These are phyloP conservation scores for Garra rufa DNA, from an alignment of 2,113 vertebrate species.

Conservation along the genomic window DNA sequence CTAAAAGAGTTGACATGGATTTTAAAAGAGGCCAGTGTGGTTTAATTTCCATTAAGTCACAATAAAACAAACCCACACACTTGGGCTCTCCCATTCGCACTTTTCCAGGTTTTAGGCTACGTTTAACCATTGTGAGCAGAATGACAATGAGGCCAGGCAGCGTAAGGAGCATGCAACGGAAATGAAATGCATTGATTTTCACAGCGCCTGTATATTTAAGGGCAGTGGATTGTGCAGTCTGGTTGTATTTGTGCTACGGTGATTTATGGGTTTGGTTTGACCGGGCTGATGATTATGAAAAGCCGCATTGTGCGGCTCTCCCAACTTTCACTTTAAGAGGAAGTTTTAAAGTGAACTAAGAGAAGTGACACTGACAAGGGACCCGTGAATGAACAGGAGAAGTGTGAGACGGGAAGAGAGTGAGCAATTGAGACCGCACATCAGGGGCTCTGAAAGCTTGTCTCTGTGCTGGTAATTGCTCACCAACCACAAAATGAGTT, in stretches of 20 bases:
- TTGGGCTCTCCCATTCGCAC: constrained; percentile 33
- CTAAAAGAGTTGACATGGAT: constrained; percentile 47
- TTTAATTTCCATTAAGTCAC: constrained; percentile 49
- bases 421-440: background rate
- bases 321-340: constrained; percentile 63
- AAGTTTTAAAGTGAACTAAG: constrained; percentile 65
- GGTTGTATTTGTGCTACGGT: constrained; percentile 73
- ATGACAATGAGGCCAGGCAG: background rate
- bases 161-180: constrained; percentile 1
- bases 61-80: constrained; percentile 38
- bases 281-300: constrained; percentile 67
- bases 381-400: background rate
- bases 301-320: constrained; percentile 49
- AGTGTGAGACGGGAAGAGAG: background rate
- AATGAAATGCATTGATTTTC: constrained; percentile 56
- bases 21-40: constrained; percentile 52
- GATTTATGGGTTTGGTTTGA: constrained; percentile 73
- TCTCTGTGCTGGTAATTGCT: background rate
- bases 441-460: background rate
- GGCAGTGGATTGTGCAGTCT: constrained; percentile 67
- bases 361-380: background rate
- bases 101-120: background rate
- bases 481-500: background rate
- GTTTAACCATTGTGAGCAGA: background rate
- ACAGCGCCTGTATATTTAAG: constrained; percentile 65